Conservation (phyloP, 2,888 invertebrate species). For the Loripinus fragilis region DNA sequence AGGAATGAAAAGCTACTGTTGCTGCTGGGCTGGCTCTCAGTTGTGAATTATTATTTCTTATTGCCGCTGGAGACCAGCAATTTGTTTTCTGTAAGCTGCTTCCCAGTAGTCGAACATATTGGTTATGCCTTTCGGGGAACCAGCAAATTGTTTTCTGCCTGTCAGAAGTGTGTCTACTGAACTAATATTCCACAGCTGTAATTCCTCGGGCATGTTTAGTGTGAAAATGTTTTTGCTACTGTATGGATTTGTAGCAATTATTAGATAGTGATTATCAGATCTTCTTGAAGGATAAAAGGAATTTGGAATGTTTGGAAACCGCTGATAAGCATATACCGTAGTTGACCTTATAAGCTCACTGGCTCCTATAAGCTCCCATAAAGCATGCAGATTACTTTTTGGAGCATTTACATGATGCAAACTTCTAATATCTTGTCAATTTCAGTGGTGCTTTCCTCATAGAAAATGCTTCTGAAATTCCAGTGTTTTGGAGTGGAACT, state of each 20-base stretch:
- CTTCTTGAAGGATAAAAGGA: slow-evolving; percentile 1
- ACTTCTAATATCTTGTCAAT: too few relatives aligned
- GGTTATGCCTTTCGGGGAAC: too few relatives aligned
- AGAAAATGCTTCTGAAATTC: too few relatives aligned
- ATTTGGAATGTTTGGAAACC: neutral
- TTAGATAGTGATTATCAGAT: slow-evolving; percentile 9
- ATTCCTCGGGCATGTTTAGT: neutral
- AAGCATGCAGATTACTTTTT: too few relatives aligned
- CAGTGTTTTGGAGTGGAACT: too few relatives aligned
- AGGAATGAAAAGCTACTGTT: slow-evolving; percentile 10
- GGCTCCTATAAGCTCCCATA: too few relatives aligned
- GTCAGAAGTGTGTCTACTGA: slow-evolving; percentile 5
- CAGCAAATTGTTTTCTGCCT: neutral
- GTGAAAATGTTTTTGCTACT: neutral
- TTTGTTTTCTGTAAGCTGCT: too few relatives aligned
- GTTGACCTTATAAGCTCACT: too few relatives aligned
- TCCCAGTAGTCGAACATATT: too few relatives aligned
- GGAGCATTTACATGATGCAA: too few relatives aligned
- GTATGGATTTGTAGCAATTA: slow-evolving; percentile 3
- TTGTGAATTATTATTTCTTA: neutral
- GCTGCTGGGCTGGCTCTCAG: neutral
- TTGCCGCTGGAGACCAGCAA: neutral
- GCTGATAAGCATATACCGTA: neutral
- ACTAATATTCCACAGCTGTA: neutral
- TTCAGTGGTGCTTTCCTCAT: too few relatives aligned